Conservation (phyloP, 2,113 vertebrate species). For the Solenodon paradoxus region DNA sequence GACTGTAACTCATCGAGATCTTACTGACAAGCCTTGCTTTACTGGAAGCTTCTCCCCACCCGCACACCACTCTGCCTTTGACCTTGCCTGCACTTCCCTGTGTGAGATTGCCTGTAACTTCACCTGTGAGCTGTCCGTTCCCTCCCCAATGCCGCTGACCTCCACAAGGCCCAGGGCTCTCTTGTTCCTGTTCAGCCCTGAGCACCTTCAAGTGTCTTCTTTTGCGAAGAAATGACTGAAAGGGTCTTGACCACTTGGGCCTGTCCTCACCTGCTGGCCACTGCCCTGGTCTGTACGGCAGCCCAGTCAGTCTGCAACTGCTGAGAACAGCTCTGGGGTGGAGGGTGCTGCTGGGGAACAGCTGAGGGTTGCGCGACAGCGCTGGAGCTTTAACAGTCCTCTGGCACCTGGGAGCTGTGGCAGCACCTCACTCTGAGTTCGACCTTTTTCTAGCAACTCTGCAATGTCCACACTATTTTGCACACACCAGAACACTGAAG, state of each 20-base stretch:
- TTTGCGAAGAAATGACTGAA: neutral
- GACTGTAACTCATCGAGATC: neutral
- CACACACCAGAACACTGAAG: neutral
- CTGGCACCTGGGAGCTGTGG: neutral
- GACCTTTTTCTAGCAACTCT: neutral
- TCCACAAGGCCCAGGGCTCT: neutral
- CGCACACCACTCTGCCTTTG: neutral
- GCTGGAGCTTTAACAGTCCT: neutral
- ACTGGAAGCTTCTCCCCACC: neutral
- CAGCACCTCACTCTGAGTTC: neutral
- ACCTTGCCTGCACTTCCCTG: neutral
- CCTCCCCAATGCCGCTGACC: neutral
- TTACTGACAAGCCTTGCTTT: neutral
- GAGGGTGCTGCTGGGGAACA: neutral
- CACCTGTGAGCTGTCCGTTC: neutral
- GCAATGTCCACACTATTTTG: neutral
- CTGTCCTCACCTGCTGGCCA: neutral
- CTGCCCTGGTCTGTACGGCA: too few species aligned
- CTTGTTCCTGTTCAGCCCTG: neutral
- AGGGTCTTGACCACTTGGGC: neutral
- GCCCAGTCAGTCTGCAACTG: neutral
- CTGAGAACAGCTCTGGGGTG: neutral
- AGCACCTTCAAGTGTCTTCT: neutral
- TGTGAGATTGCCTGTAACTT: neutral
- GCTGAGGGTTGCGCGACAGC: neutral